Base-by-base conservation (phyloP, 2,797 vertebrate species). In the Chromobotia macracanthus region DNA sequence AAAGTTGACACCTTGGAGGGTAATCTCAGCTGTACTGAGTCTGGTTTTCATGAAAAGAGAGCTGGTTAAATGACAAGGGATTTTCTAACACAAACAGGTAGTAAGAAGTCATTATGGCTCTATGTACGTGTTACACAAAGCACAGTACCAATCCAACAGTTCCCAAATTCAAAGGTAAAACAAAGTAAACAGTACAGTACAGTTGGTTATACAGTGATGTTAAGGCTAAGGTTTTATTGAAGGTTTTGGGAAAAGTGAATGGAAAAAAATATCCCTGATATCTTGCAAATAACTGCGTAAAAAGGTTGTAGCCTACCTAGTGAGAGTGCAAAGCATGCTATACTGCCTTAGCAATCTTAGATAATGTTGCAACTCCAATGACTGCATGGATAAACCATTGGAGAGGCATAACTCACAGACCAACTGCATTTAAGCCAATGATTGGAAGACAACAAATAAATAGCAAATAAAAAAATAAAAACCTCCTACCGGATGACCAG, bases 231-330 rank as follows among this genome's bases (percentile, higher is more conserved):
- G 88, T 90, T 91, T 91, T 88, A 89, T 90, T 83, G 84, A 88
- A 91, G 90, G 90, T 91, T 86, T 90, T 86, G 91, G 64, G 71
- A 68, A 72, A 85, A 89, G 90, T 87, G 86, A 84, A 89, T 86
- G 86, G 86, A 91, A 92, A n/a, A 94, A 84, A 84, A 91, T 91
- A 93, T 94, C 94, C 93, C 94, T 94, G 93, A 94, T 93, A 90
- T 93, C 89, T 92, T 89, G 91, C 88, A 89, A 91, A 92, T 88
- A 90, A 90, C 90, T 91, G 90, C 86, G 88, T 91, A 58, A 90
- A 89, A 90, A 85, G 53, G 23, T 60, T 77, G 35, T 53, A 66
- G 89, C 50, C 74, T 85, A 87, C 84, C 84, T 41, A 41, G 38
- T 41, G 10, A 88, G 90, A 92, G 90, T 91, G 89, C 89, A 91